phyloP scores from a whole-genome alignment of 2,113 vertebrate genomes.

The Accipiter virgatus region DNA sequence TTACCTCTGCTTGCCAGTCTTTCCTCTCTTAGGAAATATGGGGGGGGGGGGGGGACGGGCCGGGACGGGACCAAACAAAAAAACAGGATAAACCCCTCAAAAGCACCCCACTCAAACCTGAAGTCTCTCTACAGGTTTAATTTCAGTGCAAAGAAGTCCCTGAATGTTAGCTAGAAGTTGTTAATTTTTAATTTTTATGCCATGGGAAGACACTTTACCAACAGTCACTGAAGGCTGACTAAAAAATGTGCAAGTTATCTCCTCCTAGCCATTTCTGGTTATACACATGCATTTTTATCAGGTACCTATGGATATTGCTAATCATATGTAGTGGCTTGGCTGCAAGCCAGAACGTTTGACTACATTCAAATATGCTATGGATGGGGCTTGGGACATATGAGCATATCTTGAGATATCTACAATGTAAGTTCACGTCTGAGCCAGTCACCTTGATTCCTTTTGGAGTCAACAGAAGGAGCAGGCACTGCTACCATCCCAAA shows the following conservation, averaged over 20 bases:
- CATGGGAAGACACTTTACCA: neutral
- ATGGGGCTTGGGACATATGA: neutral
- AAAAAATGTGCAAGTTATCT: neutral
- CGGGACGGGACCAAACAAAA: no score
- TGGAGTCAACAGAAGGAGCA: neutral
- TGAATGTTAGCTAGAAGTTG: neutral
- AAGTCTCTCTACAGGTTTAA: neutral
- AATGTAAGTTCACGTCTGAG: fast-evolving
- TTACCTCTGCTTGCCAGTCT: neutral
- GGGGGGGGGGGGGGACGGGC: no score
- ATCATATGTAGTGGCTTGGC: neutral
- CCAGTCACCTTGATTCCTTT: neutral
- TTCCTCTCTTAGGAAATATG: neutral
- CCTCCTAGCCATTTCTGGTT: neutral
- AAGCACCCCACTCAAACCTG: neutral
- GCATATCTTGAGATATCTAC: neutral
- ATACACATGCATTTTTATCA: neutral
- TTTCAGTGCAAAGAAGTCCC: neutral
- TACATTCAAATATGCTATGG: neutral
- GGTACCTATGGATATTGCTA: neutral
- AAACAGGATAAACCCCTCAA: neutral
- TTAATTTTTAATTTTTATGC: neutral
- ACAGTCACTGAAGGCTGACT: neutral
- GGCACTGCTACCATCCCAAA: neutral
- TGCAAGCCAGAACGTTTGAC: neutral